Evolutionary conservation across 2,797 vertebrate genomes (phyloP).

Genomic region (Vultur gryphus): DNA sequence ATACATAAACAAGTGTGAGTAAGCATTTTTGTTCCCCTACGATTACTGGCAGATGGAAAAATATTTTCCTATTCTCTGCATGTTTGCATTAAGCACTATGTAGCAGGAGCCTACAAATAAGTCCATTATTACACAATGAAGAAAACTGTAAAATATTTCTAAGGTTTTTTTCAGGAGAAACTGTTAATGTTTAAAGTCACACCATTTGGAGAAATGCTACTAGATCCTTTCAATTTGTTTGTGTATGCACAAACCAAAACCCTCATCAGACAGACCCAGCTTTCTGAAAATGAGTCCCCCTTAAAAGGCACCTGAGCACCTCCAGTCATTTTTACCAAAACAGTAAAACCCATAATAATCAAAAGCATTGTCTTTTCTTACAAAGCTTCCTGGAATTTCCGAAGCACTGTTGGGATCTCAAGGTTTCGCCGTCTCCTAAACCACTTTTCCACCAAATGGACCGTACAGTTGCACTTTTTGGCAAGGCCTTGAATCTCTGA

Average conservation of each 20-base stretch:
- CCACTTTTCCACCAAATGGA: slow-evolving; percentile 87
- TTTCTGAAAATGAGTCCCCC: not conserved
- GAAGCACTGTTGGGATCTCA: slow-evolving; percentile 84
- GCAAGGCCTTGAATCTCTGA: slow-evolving; percentile 84
- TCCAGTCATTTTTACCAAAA: not conserved
- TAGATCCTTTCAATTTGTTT: not conserved
- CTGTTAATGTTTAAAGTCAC: not conserved
- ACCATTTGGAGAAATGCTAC: not conserved
- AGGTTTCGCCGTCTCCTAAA: slow-evolving; percentile 85
- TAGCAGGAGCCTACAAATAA: not conserved
- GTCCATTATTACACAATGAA: not conserved
- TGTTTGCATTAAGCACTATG: not conserved
- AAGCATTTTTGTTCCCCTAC: not conserved
- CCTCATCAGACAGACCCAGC: not conserved
- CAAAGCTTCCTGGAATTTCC: slow-evolving; percentile 93
- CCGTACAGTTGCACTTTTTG: slow-evolving; percentile 87
- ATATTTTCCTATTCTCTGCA: not conserved
- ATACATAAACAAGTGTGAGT: not conserved
- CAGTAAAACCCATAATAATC: not conserved
- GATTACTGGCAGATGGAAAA: not conserved
- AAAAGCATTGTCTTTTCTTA: slow-evolving; percentile 58
- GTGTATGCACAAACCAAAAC: not conserved
- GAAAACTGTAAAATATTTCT: not conserved
- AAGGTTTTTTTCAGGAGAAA: not conserved
- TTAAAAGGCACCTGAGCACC: not conserved